Evolutionary conservation across 2,888 invertebrate species (phyloP), one percentile per base, ranked within the genome.

Genomic region (Thelaira solivaga): DNA sequence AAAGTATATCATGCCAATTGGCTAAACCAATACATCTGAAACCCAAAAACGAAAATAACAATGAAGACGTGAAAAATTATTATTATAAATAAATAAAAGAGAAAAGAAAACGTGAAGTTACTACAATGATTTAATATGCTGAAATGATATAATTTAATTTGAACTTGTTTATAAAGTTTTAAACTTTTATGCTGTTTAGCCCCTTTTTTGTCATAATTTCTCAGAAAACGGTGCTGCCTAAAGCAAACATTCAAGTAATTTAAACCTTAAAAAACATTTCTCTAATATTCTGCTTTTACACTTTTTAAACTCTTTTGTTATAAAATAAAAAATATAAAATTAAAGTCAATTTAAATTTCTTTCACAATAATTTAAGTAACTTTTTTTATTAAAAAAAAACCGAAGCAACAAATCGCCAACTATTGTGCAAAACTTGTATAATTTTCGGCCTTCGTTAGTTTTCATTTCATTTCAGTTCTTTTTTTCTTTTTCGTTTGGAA

Each of bases 301-400:
- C 10, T 51, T 41, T 59, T 20, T 22, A n/a, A n/a, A n/a, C 41
- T 39, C 24, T 31, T 61, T 18, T 47, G 11, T 51, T 59, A 11
- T 1, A 49, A 57, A 34, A 24, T 22, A 13, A 11, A 31, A 20
- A 34, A 62, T n/a, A n/a, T n/a, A 49, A 7, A 20, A 53, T 16
- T 13, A 8, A 22, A 53, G 26, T 53, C 51, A 45, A 43, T 20
- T 53, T 67, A 53, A 36, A 53, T n/a, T 29, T 65, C 26, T 53
- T 45, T n/a, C n/a, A 51, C 49, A 57, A 71, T 76, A 76, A 59
- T 64, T 76, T 64, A 41, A 69, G 57, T 41, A 59, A 71, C 71
- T 71, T 76, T 65, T 34, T 71, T 49, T 41, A 26, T 24, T 43
- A 65, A 57, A 43, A 13, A 18, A 36, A 5, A 18, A 65, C n/a